Base-by-base conservation (phyloP, 92 coral and sea anemone species). In the Umimayanthus chanpuru region DNA sequence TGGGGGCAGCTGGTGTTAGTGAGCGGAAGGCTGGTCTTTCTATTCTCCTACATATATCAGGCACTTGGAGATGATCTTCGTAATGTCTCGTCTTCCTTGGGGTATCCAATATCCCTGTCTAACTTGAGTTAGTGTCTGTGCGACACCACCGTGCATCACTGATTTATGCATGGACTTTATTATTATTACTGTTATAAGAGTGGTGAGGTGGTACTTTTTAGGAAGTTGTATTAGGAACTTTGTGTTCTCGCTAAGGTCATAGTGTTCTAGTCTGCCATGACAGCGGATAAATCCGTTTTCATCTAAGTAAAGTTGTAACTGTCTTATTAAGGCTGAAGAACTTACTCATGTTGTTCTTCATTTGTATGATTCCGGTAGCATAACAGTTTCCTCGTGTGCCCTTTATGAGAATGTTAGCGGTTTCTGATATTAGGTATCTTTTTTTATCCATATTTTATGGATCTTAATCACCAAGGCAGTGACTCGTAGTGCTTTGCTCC, bases 21-120 rank as follows among this genome's bases (percentile, higher is more conserved):
- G 91, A 68, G 9, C 18, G 87, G 67, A 77, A 91, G 11, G 93
- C 86, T 53, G 71, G 89, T 70, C 94, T 90, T 49, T 89, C 89
- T 1, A 26, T 44, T 74, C 80, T 88, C 53, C 25, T 78, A 77
- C 91, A 91, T 74, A 91, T 74, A 86, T 89, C 20, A 86, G 86
- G 83, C 92, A 92, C 26, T 83, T 81, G 26, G 85, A 77, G 38
- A 89, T 81, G 68, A 89, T 76, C 53, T 43, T 86, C 65, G 89
- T 86, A 0, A 89, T 71, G 28, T 83, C 75, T 41, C 89, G 94
- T 85, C 92, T 74, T 18, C 92, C 94, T 86, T 86, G 88, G 16
- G 89, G 92, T 61, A 89, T 86, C 92, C 92, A 92, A 70, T 40
- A 92, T 41, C 84, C 61, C 72, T 89, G 92, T 28, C 94, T 76